phyloP scores from a whole-genome alignment of 1,140 invertebrate genomes.

The Leptonema lineaticorne region DNA sequence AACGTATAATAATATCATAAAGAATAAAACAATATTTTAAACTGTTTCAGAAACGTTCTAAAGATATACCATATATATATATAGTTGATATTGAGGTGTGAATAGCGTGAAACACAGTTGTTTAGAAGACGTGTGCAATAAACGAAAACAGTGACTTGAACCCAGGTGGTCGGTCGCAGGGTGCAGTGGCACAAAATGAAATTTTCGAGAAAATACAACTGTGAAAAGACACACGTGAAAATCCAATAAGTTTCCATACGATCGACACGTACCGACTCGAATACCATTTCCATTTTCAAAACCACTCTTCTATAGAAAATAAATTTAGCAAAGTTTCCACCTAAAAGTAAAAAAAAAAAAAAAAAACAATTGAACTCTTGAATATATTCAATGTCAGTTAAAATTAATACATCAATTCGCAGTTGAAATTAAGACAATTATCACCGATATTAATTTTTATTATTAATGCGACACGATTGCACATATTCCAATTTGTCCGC shows the following conservation, averaged over 20 bases:
- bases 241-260: not conserved
- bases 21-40: not conserved
- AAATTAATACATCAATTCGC: no score
- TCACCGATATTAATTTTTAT: no score
- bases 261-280: not conserved
- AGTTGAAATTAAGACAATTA: no score
- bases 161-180: conserved; percentile 3
- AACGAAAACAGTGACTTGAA: conserved; percentile 16
- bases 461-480: no score
- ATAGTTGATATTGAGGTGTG: not conserved
- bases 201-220: not conserved
- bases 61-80: not conserved
- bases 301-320: not conserved
- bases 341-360: no score
- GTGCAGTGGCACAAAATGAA: not conserved
- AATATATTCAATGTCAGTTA: no score
- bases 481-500: not conserved
- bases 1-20: not conserved
- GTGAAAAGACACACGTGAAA: not conserved
- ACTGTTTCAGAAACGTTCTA: not conserved
- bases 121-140: conserved; percentile 12
- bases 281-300: not conserved
- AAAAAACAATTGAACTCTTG: no score
- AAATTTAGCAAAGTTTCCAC: no score
- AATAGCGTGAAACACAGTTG: not conserved